Evolutionary conservation across 2,888 invertebrate genomes (phyloP), one percentile per base, ranked within the genome.

Genomic region (Lycophotia porphyrea): DNA sequence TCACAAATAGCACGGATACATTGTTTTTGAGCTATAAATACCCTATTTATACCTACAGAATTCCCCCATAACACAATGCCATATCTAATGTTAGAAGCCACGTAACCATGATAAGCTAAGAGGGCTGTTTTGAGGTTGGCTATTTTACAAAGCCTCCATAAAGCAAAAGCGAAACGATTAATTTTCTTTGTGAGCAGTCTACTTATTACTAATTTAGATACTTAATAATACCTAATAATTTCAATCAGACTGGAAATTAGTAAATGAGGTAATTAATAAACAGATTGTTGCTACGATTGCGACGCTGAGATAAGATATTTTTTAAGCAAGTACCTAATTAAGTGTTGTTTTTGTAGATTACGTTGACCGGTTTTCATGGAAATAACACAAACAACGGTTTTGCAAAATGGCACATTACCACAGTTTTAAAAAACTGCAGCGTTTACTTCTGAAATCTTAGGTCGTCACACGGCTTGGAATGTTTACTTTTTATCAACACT

Each of bases 221-320:
- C n/a, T n/a, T n/a, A 58, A 31, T 58, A 36, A 36, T 21, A n/a
- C n/a, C n/a, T n/a, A 63, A 36, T 63, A 71, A 44, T 21, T 34
- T 18, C 31, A 34, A 47, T 18, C 27, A 49, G 27, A 72, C 47
- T 24, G 27, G 27, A 27, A 71, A 71, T 71, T 11, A 44, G 34
- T 47, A 71, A 31, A 72, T 72, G n/a, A 72, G 9, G 74, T 72
- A 72, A 74, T 13, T 72, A 72, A 74, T 13, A 52, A 42, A 42
- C 52, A 74, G 15, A 55, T n/a, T 52, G 31, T 55, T 49, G 72
- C 47, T 52, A 52, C 74, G 31, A 72, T 72, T 52, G 42, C 21
- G 42, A 55, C 21, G 42, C 52, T n/a, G 52, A 34, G 72, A 72
- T 72, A 74, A 74, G 31, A 39, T 52, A 27, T n/a, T 39, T n/a